Percentiles rank a stretch among this genome's conserved stretches.
phyloP scores from a whole-genome alignment of 2,888 invertebrate genomes.

The Lasioglossum lativentre region DNA sequence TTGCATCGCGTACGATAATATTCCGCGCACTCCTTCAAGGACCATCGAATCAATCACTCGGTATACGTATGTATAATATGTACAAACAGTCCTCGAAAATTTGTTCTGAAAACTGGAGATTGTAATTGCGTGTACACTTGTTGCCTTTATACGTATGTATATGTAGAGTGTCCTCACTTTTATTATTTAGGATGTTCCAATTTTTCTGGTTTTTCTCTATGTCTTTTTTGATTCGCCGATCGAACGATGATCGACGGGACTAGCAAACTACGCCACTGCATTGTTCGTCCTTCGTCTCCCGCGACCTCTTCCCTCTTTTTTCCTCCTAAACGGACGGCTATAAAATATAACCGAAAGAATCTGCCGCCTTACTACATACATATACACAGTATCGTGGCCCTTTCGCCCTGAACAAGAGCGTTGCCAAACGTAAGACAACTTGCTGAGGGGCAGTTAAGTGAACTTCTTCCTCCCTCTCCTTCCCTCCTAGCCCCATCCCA shows the following conservation, averaged over 20 bases:
- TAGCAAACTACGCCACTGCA: slow-evolving; percentile 50
- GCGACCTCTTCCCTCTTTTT: slow-evolving; percentile 46
- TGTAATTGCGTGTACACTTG: not conserved
- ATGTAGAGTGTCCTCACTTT: too few species aligned
- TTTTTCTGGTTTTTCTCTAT: not conserved
- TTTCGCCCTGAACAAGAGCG: slow-evolving; percentile 45
- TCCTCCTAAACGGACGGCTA: slow-evolving; percentile 55
- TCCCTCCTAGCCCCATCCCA: not conserved
- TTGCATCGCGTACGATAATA: not conserved
- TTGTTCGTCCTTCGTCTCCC: slow-evolving; percentile 47
- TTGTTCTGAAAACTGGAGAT: not conserved
- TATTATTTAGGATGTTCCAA: too few species aligned
- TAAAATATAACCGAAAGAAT: slow-evolving; percentile 63
- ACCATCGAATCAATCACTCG: not conserved
- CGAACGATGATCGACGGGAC: not conserved
- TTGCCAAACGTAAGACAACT: slow-evolving; percentile 49
- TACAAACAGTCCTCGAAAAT: not conserved
- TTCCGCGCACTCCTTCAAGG: not conserved
- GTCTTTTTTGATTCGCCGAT: not conserved
- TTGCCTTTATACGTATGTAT: too few species aligned
- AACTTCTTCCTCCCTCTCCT: slow-evolving; percentile 15
- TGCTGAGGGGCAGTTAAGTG: slow-evolving; percentile 34
- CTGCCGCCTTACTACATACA: slow-evolving; percentile 49
- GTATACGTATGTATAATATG: too few species aligned
- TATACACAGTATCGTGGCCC: slow-evolving; percentile 53